These are phyloP conservation scores for Rambutsinella grinnellia DNA, from an alignment of 2,888 invertebrate genomes.

Conservation along the genomic window DNA sequence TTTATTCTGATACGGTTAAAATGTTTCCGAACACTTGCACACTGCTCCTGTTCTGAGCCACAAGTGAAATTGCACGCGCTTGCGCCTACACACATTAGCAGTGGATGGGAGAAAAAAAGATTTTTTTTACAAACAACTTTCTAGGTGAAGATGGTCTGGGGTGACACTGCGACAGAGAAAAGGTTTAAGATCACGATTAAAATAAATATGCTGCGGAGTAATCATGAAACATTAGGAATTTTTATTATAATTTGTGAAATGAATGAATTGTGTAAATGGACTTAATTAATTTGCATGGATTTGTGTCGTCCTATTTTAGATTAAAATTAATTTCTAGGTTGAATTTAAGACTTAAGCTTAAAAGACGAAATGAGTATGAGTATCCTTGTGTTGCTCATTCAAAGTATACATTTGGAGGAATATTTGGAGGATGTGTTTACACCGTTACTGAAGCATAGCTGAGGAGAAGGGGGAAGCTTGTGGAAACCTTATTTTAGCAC, in stretches of 20 bases:
- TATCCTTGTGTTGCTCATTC: background rate
- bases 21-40: background rate
- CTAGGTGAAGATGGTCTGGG: background rate
- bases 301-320: no score
- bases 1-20: background rate
- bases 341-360: no score
- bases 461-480: conserved; percentile 4
- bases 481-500: conserved; percentile 55
- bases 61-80: conserved; percentile 51
- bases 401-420: background rate
- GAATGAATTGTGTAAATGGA: no score
- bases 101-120: no score
- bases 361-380: no score
- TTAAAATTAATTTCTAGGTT: no score
- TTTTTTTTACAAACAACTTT: no score
- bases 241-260: no score
- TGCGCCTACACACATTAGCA: background rate
- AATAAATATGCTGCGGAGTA: no score
- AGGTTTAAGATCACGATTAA: no score
- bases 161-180: background rate
- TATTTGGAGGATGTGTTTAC: background rate
- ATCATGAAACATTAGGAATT: no score
- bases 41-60: background rate
- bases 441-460: background rate
- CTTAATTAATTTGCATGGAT: no score